Percentiles rank a stretch among this genome's conserved stretches.
These are phyloP conservation scores for Steromphala cineraria DNA, from an alignment of 2,888 invertebrate species.

Conservation along the genomic window DNA sequence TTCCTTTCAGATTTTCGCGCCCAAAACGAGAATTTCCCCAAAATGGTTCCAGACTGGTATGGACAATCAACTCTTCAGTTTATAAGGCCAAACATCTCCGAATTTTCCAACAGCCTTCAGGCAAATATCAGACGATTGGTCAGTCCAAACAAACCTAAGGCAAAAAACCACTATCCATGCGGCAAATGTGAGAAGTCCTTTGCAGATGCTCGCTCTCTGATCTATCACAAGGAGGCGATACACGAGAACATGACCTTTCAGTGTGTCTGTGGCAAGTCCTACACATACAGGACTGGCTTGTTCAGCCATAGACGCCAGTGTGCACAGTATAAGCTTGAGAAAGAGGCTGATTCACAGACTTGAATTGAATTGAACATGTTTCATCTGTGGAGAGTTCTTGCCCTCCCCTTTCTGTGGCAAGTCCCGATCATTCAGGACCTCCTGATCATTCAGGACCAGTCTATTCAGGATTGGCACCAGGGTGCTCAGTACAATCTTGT, in stretches of 20 bases:
- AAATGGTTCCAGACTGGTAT: no score
- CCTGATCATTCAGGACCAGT: background rate
- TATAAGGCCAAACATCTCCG: no score
- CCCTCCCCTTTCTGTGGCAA: no score
- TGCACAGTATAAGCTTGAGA: background rate
- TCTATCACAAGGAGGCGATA: background rate
- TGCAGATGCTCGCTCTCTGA: background rate
- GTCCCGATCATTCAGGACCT: no score
- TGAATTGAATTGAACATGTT: no score
- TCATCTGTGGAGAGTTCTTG: no score
- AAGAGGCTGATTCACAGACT: no score
- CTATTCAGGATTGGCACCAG: background rate
- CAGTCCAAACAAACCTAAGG: no score
- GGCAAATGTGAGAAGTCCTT: background rate
- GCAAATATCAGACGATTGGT: no score
- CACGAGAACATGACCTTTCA: background rate
- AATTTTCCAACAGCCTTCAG: no score
- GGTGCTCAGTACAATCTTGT: background rate
- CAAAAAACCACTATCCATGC: background rate
- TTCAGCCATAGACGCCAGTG: background rate
- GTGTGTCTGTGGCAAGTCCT: background rate
- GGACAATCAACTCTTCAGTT: no score
- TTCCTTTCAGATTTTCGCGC: background rate
- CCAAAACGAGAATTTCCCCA: background rate
- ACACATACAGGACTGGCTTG: background rate